phyloP scores from a whole-genome alignment of 2,888 invertebrate genomes.

The Dicyrtomina minuta region DNA sequence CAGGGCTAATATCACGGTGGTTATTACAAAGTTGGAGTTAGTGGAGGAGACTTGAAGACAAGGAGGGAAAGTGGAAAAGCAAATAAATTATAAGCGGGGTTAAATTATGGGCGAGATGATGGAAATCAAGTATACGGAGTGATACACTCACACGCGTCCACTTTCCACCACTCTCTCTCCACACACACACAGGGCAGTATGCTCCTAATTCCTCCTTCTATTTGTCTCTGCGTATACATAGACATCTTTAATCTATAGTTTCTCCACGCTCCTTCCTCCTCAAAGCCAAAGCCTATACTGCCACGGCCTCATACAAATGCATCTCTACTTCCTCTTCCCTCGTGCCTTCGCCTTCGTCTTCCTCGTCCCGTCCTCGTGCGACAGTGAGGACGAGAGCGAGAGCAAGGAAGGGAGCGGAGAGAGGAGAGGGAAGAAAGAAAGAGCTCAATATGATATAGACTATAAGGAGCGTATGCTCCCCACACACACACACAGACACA shows the following conservation, averaged over 20 bases:
- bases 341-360: neutral
- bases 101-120: constrained; percentile 26
- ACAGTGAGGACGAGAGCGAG: neutral
- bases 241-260: neutral
- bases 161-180: too few species aligned
- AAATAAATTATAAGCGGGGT: constrained; percentile 27
- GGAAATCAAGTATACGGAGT: constrained; percentile 20
- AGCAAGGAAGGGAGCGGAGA: neutral
- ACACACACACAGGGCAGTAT: too few species aligned
- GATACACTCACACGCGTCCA: constrained; percentile 3
- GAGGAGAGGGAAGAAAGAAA: neutral
- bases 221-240: neutral
- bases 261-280: neutral
- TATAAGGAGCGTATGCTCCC: too few species aligned
- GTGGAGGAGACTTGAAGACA: neutral
- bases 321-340: neutral
- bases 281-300: neutral
- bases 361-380: neutral
- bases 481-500: too few species aligned
- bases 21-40: neutral
- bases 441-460: too few species aligned
- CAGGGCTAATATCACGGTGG: too few species aligned
- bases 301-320: neutral
- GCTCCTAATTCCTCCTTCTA: too few species aligned
- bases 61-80: constrained; percentile 6